phyloP scores from a whole-genome alignment of 2,113 vertebrate species.

The Leptodactylus fuscus region DNA sequence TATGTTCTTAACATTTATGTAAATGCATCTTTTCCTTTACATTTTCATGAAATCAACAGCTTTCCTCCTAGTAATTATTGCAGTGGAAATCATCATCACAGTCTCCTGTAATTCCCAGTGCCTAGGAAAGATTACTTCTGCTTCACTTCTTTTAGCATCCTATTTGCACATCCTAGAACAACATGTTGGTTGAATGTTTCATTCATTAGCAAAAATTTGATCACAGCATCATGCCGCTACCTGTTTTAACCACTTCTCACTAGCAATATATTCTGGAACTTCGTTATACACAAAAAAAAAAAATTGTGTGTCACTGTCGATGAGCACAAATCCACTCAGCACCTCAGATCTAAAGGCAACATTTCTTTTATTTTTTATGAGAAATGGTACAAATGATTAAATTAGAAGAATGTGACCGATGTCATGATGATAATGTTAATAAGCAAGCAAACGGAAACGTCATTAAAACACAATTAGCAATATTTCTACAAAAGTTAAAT shows the following conservation, averaged over 20 bases:
- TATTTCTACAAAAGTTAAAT: no score
- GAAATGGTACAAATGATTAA: background rate
- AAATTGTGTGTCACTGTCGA: background rate
- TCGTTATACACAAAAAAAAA: background rate
- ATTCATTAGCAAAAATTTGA: slow-evolving; percentile 53
- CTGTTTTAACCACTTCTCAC: slow-evolving; percentile 41
- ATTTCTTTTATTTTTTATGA: background rate
- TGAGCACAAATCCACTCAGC: background rate
- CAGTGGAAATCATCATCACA: slow-evolving; percentile 59
- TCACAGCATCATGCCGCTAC: slow-evolving; percentile 40
- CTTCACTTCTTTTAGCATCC: slow-evolving; percentile 42
- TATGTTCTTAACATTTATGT: slow-evolving; percentile 53
- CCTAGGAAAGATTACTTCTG: slow-evolving; percentile 44
- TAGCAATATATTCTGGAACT: slow-evolving; percentile 5
- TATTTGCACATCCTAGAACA: slow-evolving; percentile 56
- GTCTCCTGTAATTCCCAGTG: slow-evolving; percentile 44
- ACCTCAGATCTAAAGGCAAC: background rate
- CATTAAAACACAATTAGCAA: background rate
- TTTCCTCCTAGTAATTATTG: slow-evolving; percentile 62
- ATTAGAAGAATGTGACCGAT: no score
- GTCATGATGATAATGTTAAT: background rate
- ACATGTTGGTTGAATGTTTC: slow-evolving; percentile 55
- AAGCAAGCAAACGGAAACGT: background rate
- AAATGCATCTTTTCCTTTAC: slow-evolving; percentile 62
- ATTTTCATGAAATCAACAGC: slow-evolving; percentile 61